Percentiles rank a stretch among this genome's conserved stretches.
phyloP scores from a whole-genome alignment of 2,888 invertebrate species.

The Coelopa pilipes region DNA sequence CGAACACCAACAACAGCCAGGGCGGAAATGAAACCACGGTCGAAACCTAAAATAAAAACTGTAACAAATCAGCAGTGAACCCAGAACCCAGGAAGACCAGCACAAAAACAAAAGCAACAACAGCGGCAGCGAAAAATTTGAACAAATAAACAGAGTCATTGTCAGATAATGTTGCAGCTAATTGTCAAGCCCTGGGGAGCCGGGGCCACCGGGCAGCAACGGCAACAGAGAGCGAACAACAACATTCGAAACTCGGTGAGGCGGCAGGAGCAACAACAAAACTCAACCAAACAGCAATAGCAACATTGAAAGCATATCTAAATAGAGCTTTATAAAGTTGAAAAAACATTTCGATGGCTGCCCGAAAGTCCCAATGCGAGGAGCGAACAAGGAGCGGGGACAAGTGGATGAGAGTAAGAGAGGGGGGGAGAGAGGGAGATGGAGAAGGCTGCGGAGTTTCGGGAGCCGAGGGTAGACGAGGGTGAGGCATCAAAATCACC shows the following conservation, averaged over 20 bases:
- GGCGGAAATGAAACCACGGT: background rate
- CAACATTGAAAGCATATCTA: slow-evolving; percentile 1
- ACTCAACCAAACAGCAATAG: background rate
- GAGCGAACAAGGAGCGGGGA: too few relatives aligned
- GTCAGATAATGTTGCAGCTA: slow-evolving; percentile 58
- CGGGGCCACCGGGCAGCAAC: background rate
- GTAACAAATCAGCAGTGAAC: background rate
- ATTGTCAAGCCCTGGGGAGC: slow-evolving; percentile 45
- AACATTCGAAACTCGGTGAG: too few relatives aligned
- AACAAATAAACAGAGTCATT: slow-evolving; percentile 55
- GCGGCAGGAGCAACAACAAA: too few relatives aligned
- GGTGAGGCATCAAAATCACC: background rate
- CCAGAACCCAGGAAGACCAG: background rate
- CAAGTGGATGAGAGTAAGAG: too few relatives aligned
- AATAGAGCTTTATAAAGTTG: slow-evolving; percentile 18
- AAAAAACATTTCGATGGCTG: slow-evolving; percentile 23
- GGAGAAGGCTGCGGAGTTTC: too few relatives aligned
- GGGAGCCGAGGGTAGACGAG: too few relatives aligned
- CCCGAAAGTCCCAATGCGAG: slow-evolving; percentile 14
- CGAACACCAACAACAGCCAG: background rate
- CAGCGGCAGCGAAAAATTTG: slow-evolving; percentile 40
- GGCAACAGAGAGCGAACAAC: background rate
- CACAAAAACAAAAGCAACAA: slow-evolving; percentile 14
- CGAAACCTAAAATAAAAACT: background rate
- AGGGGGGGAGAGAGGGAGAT: too few relatives aligned